Percentiles rank a stretch among this genome's conserved stretches.
phyloP scores from a whole-genome alignment of 2,797 vertebrate genomes.

The Manis javanica region DNA sequence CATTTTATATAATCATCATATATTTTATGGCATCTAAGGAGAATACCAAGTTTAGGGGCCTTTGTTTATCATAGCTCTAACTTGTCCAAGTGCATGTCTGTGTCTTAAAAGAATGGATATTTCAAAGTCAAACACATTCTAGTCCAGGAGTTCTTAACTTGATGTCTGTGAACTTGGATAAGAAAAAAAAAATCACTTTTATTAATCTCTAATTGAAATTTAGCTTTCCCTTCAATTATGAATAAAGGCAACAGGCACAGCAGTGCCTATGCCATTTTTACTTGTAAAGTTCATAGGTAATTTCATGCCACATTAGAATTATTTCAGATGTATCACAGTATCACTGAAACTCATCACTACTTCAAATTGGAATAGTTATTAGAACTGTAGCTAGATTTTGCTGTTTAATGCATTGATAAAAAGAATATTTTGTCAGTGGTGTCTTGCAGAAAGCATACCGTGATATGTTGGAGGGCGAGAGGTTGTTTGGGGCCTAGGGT shows the following conservation, averaged over 20 bases:
- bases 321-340: background rate
- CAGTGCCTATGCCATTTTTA: background rate
- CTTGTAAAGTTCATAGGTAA: background rate
- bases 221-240: conserved; percentile 8
- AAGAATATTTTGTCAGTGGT: background rate
- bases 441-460: background rate
- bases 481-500: background rate
- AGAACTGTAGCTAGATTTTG: background rate
- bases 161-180: background rate
- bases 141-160: background rate
- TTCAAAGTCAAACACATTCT: background rate
- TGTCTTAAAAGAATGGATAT: background rate
- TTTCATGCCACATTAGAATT: background rate
- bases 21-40: background rate
- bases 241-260: background rate
- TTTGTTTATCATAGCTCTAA: background rate
- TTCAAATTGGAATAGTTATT: background rate
- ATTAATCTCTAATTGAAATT: background rate
- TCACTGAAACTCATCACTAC: background rate
- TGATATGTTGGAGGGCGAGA: background rate
- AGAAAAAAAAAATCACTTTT: background rate
- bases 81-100: background rate
- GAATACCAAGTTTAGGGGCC: background rate
- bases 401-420: background rate
- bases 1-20: background rate